Base-by-base conservation (phyloP, 2,888 invertebrate species). In the Heliconius aoede region DNA sequence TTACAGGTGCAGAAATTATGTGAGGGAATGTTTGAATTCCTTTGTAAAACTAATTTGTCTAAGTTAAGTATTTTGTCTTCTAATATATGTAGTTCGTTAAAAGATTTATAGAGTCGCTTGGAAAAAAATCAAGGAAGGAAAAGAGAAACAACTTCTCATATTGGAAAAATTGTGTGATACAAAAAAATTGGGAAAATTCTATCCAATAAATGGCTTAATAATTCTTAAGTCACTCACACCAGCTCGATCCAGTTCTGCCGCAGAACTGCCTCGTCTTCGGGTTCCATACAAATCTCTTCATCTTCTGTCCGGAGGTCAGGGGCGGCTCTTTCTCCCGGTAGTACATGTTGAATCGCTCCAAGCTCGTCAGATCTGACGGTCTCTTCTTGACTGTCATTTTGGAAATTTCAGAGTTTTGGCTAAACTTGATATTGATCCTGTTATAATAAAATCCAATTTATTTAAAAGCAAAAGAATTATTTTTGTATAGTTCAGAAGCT, bases 161-260 rank as follows among this genome's bases (percentile, higher is more conserved):
- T 46, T 46, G 11, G 0, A 55, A 55, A n/a, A 3, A n/a, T n/a
- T 55, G 55, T n/a, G n/a, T n/a, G 55, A 55, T 55, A n/a, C 1
- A n/a, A 51, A 55, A 51, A 55, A 55, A 9, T 9, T 9, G 7
- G 55, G 36, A 36, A 11, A 36, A 7, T 15, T 61, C 13, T 11
- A 28, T 5, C 13, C 15, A 28, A 62, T 3, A 62, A 30, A 7
- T 30, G 11, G 13, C 64, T n/a, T 2, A n/a, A 32, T 60, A 60
- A 36, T 55, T 30, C 24, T 9, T 1, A 24, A 18, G 28, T 11
- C 26, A 96, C 97, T 97, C 91, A 98, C 98, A 96, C 98, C 98
- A 98, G 89, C 97, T 97, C 15, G 95, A 91, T 26, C 95, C 96
- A 11, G 97, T 97, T 84, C 98, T 95, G 74, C 98, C 98, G 77